A percentile compares a stretch with the other conserved stretches of the same genome.
Conservation (phyloP, 2,797 vertebrate species). For the Acipenser oxyrinchus region DNA sequence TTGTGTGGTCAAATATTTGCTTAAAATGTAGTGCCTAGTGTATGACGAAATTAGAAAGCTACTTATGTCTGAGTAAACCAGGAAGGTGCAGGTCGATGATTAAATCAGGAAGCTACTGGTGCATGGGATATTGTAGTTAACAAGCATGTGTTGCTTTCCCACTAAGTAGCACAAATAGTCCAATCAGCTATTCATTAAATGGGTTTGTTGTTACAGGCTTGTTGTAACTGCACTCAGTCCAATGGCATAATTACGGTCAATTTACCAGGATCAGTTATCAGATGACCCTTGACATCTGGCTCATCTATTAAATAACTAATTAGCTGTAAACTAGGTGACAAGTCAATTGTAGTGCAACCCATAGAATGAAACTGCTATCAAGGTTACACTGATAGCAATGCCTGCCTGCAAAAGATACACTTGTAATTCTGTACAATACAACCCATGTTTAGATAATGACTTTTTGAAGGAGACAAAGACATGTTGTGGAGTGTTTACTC, state of each 20-base stretch:
- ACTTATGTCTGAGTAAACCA: too few relatives aligned
- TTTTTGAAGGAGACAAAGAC: conserved; percentile 13
- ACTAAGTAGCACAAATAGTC: conserved; percentile 20
- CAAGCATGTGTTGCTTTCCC: conserved; percentile 28
- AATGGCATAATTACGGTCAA: conserved; percentile 79
- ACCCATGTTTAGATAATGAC: conserved; percentile 21
- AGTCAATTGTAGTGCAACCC: conserved; percentile 74
- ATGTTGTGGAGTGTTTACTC: conserved; percentile 10
- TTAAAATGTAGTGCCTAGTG: too few relatives aligned
- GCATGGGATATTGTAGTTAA: conserved; percentile 16
- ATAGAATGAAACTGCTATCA: conserved; percentile 61
- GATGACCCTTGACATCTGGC: conserved; percentile 65
- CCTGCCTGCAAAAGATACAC: conserved; percentile 55
- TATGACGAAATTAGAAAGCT: too few relatives aligned
- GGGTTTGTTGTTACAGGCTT: conserved; percentile 46
- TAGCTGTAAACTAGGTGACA: conserved; percentile 87
- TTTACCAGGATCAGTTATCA: conserved; percentile 82
- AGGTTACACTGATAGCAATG: conserved; percentile 43
- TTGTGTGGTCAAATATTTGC: too few relatives aligned
- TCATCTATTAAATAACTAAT: conserved; percentile 76
- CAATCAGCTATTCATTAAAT: conserved; percentile 48
- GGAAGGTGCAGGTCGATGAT: too few relatives aligned
- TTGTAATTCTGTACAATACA: conserved; percentile 39
- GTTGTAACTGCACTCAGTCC: conserved; percentile 55
- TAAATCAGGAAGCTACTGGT: too few relatives aligned